Base-by-base conservation (phyloP, 2,888 invertebrate species). In the Drosophila putrida region DNA sequence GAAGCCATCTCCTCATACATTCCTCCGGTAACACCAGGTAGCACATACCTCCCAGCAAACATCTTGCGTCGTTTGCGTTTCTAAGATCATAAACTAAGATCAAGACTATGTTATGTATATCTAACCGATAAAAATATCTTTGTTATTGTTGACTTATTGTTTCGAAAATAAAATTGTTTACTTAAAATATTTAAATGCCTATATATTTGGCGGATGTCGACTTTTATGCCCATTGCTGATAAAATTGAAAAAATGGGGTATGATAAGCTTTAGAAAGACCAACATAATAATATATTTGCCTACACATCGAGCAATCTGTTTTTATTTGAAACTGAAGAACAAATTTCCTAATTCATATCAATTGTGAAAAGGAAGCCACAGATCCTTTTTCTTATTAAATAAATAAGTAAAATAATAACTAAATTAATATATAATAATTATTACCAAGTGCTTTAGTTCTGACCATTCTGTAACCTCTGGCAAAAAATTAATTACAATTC, bases 1-100 rank as follows among this genome's bases (percentile, higher is more conserved):
- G 66, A 69, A 13, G 69, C 80, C 25, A 53, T 80, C 50, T 75
- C 75, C 28, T 79, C 89, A 6, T 85, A 85, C 27, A 53, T 80
- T 41, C 90, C 82, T 0, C 83, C 84, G 6, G 72, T 65, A 6
- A 73, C 90, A 4, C 88, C 89, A 4, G 82, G 89, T 15, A 78
- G 77, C 58, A 67, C 71, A 6, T 90, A 90, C 49, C 53, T 90
- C 67, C 90, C 91, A 0, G 69, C 90, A 28, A 87, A 88, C 43
- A 71, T 90, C 46, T 64, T 90, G 62, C 90, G 90, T 35, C 78
- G 81, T 46, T 62, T 90, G 44, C 78, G 89, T 35, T 66, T 80
- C 44, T 90, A 79, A 75, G 57, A 47, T 50, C n/a, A 15, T 10
- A 38, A 10, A 27, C 20, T 20, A 31, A 33, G 20, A 38, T 51